Conservation (phyloP, 2,797 vertebrate genomes). For the Cyprinella venusta region DNA sequence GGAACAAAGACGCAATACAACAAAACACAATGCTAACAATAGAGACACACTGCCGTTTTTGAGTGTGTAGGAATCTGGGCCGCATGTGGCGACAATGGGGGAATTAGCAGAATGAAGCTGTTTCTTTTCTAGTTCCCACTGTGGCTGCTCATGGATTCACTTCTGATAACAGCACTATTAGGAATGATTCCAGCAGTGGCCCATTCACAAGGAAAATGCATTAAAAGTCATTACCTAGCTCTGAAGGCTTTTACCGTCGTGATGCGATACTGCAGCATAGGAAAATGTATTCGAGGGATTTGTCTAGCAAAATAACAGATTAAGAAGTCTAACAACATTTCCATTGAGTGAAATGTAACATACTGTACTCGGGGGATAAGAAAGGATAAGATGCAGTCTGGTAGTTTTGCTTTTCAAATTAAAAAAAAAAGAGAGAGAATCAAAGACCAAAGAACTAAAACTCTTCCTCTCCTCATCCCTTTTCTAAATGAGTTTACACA, state of each 20-base stretch:
- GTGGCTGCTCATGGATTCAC: conserved; percentile 34
- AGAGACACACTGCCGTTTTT: neutral
- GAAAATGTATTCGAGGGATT: conserved; percentile 24
- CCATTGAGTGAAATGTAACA: conserved; percentile 29
- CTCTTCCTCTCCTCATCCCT: neutral
- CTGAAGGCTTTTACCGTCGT: conserved; percentile 13
- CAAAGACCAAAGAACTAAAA: conserved; percentile 4
- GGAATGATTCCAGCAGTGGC: conserved; percentile 43
- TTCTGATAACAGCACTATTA: conserved; percentile 44
- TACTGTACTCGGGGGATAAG: conserved; percentile 27
- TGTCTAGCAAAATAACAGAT: conserved; percentile 39
- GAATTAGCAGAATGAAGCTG: conserved; percentile 45
- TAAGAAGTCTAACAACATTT: conserved; percentile 44
- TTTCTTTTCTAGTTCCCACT: conserved; percentile 38
- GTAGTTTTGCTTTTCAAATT: conserved; percentile 23
- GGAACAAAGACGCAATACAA: neutral
- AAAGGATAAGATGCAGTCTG: conserved; percentile 40
- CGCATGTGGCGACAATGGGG: conserved; percentile 33
- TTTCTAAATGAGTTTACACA: conserved; percentile 17
- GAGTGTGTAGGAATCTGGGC: conserved; percentile 14
- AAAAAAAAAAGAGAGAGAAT: neutral
- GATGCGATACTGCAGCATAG: neutral
- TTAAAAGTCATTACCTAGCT: conserved; percentile 43
- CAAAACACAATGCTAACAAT: conserved; percentile 15
- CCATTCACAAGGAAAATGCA: conserved; percentile 30